phyloP scores from a whole-genome alignment of 2,113 vertebrate species.

The Psittacula cyanocephala region DNA sequence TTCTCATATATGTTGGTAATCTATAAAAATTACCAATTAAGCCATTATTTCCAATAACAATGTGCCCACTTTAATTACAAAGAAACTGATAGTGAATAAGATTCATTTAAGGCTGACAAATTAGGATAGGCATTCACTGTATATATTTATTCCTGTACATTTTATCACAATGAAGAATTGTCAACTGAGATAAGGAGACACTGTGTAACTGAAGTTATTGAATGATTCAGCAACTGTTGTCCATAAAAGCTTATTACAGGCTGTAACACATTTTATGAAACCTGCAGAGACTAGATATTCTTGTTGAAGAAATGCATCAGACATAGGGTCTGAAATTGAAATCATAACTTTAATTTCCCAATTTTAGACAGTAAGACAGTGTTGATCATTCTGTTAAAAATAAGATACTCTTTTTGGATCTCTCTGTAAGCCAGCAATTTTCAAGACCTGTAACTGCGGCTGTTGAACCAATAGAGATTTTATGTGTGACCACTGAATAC shows the following conservation, averaged over 20 bases:
- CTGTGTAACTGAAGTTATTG: background rate
- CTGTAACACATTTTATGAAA: background rate
- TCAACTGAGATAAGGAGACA: background rate
- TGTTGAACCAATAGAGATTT: background rate
- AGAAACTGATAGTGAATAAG: background rate
- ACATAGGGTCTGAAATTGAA: background rate
- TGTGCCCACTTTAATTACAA: constrained; percentile 26
- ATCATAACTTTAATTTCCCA: background rate
- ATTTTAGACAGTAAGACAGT: background rate
- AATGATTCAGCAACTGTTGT: background rate
- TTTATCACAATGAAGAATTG: constrained; percentile 20
- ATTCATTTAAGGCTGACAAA: constrained; percentile 33
- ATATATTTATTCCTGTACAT: background rate
- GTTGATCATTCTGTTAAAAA: background rate
- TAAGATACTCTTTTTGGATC: background rate
- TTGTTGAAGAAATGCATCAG: background rate
- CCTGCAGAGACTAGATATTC: background rate
- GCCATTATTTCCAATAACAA: constrained; percentile 34
- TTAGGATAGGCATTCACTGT: background rate
- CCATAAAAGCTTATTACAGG: background rate
- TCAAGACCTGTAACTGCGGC: background rate
- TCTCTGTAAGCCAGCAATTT: background rate
- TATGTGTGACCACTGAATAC: background rate
- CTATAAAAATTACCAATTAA: constrained; percentile 56
- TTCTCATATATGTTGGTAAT: constrained; percentile 36